Evolutionary conservation across 1,140 invertebrate genomes (phyloP).

Genomic region (Batillaria attramentaria): DNA sequence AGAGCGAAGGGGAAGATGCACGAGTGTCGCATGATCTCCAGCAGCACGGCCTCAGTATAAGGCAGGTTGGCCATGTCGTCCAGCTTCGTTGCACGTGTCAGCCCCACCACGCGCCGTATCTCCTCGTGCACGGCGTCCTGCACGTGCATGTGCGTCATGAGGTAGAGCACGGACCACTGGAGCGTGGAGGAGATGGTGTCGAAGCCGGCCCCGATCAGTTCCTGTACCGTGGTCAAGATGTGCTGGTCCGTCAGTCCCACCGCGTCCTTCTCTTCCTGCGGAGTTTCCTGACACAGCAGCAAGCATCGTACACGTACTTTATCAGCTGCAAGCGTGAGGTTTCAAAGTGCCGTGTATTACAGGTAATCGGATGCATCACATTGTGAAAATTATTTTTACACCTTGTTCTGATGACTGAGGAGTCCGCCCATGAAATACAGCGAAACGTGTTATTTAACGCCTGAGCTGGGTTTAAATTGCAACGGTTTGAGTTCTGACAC

Average conservation of each 20-base stretch:
- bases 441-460: no score
- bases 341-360: no score
- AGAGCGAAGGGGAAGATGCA: slow-evolving; percentile 67
- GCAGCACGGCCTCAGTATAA: slow-evolving; percentile 55
- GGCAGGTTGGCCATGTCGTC: slow-evolving; percentile 57
- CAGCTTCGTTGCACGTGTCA: slow-evolving; percentile 46
- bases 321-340: no score
- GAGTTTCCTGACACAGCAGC: slow-evolving; percentile 52
- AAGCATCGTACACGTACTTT: no score
- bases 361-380: no score
- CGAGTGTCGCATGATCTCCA: slow-evolving; percentile 60
- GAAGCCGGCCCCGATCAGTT: slow-evolving; percentile 69
- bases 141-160: slow-evolving; percentile 66
- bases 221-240: slow-evolving; percentile 59
- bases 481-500: no score
- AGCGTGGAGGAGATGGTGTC: slow-evolving; percentile 71
- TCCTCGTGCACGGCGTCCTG: slow-evolving; percentile 69
- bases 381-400: no score
- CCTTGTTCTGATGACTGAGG: no score
- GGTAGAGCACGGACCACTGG: slow-evolving; percentile 71
- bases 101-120: slow-evolving; percentile 61
- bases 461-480: no score
- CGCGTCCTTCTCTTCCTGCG: slow-evolving; percentile 49
- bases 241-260: slow-evolving; percentile 61
- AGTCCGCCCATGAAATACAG: no score